A percentile compares a stretch with the other conserved stretches of the same genome.
These are phyloP conservation scores for Epinotia bilunana DNA, from an alignment of 2,888 invertebrate species.

Conservation along the genomic window DNA sequence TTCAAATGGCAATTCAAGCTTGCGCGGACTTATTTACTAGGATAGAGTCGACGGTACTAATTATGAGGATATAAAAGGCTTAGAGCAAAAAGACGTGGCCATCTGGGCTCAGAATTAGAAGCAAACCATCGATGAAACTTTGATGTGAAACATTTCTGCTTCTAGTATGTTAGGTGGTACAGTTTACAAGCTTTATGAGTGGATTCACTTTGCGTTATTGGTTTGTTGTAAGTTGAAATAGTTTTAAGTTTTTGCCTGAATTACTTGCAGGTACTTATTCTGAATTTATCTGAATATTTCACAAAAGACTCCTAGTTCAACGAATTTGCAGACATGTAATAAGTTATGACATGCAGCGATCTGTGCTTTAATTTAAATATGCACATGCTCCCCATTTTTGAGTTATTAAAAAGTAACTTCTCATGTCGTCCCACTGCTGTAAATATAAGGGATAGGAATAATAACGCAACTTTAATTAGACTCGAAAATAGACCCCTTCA, in stretches of 20 bases:
- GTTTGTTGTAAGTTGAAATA: slow-evolving; percentile 33
- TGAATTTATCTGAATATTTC: too few species aligned
- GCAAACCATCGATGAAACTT: slow-evolving; percentile 48
- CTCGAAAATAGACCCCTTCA: slow-evolving; percentile 73
- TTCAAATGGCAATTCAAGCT: slow-evolving; percentile 75
- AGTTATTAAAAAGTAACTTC: slow-evolving; percentile 56
- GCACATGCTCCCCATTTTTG: slow-evolving; percentile 38
- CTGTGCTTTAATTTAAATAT: slow-evolving; percentile 29
- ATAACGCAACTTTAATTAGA: slow-evolving; percentile 76
- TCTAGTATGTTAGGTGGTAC: slow-evolving; percentile 42
- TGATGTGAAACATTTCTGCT: slow-evolving; percentile 50
- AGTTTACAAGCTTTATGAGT: slow-evolving; percentile 51
- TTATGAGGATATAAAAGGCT: slow-evolving; percentile 73
- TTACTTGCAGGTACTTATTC: slow-evolving; percentile 35
- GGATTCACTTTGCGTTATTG: slow-evolving; percentile 50
- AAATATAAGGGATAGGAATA: slow-evolving; percentile 66
- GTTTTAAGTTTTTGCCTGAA: slow-evolving; percentile 24
- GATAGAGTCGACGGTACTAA: slow-evolving; percentile 65
- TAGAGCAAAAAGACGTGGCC: slow-evolving; percentile 61
- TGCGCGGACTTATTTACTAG: slow-evolving; percentile 71
- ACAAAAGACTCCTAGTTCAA: slow-evolving; percentile 23
- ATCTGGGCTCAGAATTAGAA: slow-evolving; percentile 59
- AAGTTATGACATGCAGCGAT: slow-evolving; percentile 7
- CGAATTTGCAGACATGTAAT: slow-evolving; percentile 26
- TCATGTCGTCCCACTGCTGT: slow-evolving; percentile 61